Conservation (phyloP, 2,113 vertebrate species). For the Vulpes lagopus region DNA sequence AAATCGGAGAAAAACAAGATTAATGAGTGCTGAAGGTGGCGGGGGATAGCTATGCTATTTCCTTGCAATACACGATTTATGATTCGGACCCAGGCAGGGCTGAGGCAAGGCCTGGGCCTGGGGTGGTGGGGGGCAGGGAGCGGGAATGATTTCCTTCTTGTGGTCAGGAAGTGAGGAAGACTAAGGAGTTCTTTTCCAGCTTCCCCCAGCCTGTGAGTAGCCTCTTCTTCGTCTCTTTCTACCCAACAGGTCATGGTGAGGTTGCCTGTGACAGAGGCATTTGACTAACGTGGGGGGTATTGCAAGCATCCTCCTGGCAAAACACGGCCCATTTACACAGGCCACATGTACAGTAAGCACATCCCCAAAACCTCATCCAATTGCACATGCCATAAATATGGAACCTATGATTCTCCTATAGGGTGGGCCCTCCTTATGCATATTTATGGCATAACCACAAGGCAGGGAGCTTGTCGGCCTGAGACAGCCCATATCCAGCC, state of each 20-base stretch:
- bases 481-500: slow-evolving; percentile 30
- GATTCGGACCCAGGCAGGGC: slow-evolving; percentile 17
- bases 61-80: background rate
- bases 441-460: slow-evolving; percentile 74
- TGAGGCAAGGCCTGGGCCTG: background rate
- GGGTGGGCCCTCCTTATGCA: slow-evolving; percentile 55
- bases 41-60: slow-evolving; percentile 49
- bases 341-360: background rate
- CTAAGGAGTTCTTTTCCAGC: background rate
- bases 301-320: background rate
- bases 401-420: slow-evolving; percentile 60
- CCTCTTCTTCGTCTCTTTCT: background rate
- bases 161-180: background rate
- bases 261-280: background rate
- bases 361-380: background rate
- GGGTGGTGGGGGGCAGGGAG: no score
- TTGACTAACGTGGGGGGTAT: background rate
- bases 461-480: background rate
- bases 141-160: background rate
- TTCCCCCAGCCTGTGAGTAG: background rate
- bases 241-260: background rate
- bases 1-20: slow-evolving; percentile 81
- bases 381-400: slow-evolving; percentile 33
- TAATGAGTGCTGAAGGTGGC: slow-evolving; percentile 73
- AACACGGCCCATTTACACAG: background rate